A percentile compares a stretch with the other conserved stretches of the same genome.
Conservation (phyloP, 1,140 invertebrate species). For the Leptinotarsa lineolata region DNA sequence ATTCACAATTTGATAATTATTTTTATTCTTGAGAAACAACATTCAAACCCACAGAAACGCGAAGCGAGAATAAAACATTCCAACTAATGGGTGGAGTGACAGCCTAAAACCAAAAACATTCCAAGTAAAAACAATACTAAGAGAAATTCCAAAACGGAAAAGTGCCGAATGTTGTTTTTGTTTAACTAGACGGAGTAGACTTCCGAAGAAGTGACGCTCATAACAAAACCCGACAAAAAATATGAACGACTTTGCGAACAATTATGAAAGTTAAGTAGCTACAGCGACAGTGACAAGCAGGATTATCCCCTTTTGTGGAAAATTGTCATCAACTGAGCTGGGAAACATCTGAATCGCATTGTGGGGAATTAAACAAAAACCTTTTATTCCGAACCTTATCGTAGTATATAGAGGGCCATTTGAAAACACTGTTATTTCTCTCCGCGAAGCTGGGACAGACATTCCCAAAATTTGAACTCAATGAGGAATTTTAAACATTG, state of each 20-base stretch:
- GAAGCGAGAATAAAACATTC: no score
- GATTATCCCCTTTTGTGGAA: neutral
- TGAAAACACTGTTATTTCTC: neutral
- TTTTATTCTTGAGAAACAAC: neutral
- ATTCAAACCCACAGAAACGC: neutral
- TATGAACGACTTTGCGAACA: slow-evolving; percentile 1
- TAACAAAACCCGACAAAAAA: neutral
- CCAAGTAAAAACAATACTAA: neutral
- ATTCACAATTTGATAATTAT: neutral
- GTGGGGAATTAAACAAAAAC: neutral
- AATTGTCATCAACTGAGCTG: neutral
- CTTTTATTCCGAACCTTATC: neutral
- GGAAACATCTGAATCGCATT: neutral
- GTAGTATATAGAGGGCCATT: neutral
- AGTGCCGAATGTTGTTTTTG: slow-evolving; percentile 8
- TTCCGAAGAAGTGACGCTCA: neutral
- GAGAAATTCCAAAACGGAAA: neutral
- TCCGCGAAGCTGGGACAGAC: no score
- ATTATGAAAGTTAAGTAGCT: slow-evolving; percentile 5
- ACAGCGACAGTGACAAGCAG: neutral
- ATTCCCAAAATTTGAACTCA: no score
- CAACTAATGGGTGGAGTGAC: no score
- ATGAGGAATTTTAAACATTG: no score
- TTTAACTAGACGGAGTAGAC: neutral
- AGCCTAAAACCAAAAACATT: neutral